A percentile compares a stretch with the other conserved stretches of the same genome.
These are phyloP conservation scores for Hystrix brachyura DNA, from an alignment of 2,113 vertebrate species.

Conservation along the genomic window DNA sequence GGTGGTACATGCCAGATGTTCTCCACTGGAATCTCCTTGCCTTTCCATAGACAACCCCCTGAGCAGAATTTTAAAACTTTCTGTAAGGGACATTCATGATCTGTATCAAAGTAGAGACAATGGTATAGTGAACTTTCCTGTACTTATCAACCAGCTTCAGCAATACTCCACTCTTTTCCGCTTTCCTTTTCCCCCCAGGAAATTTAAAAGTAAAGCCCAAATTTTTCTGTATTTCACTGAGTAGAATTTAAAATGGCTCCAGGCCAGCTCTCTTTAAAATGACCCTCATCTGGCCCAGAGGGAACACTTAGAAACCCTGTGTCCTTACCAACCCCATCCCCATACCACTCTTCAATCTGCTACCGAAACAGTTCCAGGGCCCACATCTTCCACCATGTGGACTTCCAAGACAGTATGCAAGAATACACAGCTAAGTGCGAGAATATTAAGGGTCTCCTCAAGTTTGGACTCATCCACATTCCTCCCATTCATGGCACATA, in stretches of 20 bases:
- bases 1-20: not conserved
- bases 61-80: conserved; percentile 14
- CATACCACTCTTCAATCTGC: not conserved
- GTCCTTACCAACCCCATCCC: not conserved
- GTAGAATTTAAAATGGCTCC: conserved; percentile 18
- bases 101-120: not conserved
- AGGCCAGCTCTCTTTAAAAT: not conserved
- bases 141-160: not conserved
- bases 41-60: not conserved
- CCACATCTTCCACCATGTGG: not conserved
- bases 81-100: not conserved
- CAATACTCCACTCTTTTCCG: not conserved
- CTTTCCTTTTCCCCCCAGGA: not conserved
- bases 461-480: not conserved
- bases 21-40: not conserved
- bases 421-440: not conserved
- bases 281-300: not conserved
- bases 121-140: not conserved
- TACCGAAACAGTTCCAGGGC: not conserved
- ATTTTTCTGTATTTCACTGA: conserved; percentile 19
- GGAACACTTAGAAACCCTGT: not conserved
- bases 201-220: conserved; percentile 46
- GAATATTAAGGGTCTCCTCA: not conserved
- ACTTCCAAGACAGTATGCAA: not conserved
- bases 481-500: not conserved